Percentiles rank a stretch among this genome's conserved stretches.
phyloP scores from a whole-genome alignment of 2,888 invertebrate species.

The Papilio elwesi region DNA sequence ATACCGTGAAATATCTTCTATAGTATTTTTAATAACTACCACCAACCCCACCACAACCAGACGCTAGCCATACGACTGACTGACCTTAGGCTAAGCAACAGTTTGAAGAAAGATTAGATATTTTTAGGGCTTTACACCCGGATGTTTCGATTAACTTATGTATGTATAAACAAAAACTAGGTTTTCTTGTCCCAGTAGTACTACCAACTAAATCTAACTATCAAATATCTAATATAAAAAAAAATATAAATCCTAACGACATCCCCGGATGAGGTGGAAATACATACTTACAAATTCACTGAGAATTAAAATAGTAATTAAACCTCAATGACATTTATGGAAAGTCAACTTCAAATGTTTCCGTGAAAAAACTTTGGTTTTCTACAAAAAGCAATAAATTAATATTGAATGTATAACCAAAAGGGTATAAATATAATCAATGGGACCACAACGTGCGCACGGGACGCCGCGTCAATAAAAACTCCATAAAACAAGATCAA shows the following conservation, averaged over 20 bases:
- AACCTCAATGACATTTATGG: neutral
- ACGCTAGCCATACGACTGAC: too few species aligned
- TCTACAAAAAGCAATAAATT: slow-evolving; percentile 25
- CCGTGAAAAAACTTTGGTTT: neutral
- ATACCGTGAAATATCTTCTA: too few species aligned
- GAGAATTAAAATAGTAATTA: neutral
- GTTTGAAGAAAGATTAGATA: neutral
- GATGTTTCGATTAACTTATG: too few species aligned
- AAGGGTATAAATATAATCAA: slow-evolving; percentile 51
- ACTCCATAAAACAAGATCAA: slow-evolving; percentile 74
- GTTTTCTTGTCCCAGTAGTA: too few species aligned
- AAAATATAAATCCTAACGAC: neutral
- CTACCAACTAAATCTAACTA: neutral
- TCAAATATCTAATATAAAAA: neutral
- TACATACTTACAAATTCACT: too few species aligned
- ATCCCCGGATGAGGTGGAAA: neutral
- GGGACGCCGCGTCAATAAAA: slow-evolving; percentile 49
- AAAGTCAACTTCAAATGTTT: neutral
- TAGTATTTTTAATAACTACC: too few species aligned
- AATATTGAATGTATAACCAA: slow-evolving; percentile 17
- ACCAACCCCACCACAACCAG: too few species aligned
- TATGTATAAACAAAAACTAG: too few species aligned
- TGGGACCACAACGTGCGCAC: slow-evolving; percentile 48
- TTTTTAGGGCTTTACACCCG: too few species aligned
- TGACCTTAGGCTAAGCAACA: neutral